Evolutionary conservation across 2,888 invertebrate genomes (phyloP).

Genomic region (Sarcophaga variegata): DNA sequence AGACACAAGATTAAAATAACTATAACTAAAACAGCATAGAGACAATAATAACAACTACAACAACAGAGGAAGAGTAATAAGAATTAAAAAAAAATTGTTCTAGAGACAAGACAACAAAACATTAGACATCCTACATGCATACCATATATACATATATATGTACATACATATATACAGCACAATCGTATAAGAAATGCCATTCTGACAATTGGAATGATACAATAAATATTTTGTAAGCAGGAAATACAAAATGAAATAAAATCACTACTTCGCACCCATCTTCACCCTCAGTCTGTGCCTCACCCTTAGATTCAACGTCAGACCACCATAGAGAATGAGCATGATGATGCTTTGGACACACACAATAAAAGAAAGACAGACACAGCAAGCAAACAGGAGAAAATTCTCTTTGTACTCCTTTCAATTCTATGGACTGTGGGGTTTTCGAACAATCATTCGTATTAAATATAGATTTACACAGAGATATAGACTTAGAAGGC

Average conservation of each 20-base stretch:
- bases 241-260: conserved; percentile 65
- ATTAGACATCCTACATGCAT: conserved; percentile 43
- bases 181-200: background rate
- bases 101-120: conserved; percentile 32
- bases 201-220: conserved; percentile 58
- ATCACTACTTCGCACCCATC: conserved; percentile 15
- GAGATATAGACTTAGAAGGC: conserved; percentile 14
- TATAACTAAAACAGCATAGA: conserved; percentile 55
- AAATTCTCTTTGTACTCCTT: conserved; percentile 12
- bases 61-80: conserved; percentile 8
- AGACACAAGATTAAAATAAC: conserved; percentile 68
- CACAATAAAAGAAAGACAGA: conserved; percentile 16
- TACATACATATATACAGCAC: background rate
- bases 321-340: too few species aligned
- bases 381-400: conserved; percentile 19
- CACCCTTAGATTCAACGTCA: too few species aligned
- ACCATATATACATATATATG: conserved; percentile 12
- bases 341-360: background rate
- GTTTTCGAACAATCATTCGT: background rate
- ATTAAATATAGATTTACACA: conserved; percentile 8
- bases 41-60: conserved; percentile 49
- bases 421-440: background rate
- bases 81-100: conserved; percentile 37
- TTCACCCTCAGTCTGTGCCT: background rate
- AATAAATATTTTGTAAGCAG: conserved; percentile 66